phyloP scores from a whole-genome alignment of 2,888 invertebrate species.

The Sclerodermus sp. region DNA sequence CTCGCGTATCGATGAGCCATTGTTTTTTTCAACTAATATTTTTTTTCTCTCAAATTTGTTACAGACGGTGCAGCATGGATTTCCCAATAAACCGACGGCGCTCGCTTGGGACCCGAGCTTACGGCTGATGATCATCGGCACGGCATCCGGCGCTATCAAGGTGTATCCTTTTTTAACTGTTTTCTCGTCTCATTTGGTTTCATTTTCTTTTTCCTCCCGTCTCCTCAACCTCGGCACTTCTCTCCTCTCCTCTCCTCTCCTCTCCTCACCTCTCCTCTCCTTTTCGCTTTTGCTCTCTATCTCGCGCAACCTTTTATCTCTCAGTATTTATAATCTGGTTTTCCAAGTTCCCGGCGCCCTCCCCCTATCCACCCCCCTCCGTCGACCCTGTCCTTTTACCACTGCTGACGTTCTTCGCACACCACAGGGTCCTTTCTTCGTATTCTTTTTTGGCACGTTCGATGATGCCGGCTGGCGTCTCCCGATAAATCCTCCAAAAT shows the following conservation, averaged over 20 bases:
- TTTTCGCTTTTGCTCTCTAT: not conserved
- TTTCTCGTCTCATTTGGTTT: conserved; percentile 1
- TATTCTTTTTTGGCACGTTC: not conserved
- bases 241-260: conserved; percentile 7
- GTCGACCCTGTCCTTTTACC: no score
- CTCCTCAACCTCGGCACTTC: conserved; percentile 48
- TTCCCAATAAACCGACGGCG: conserved; percentile 94
- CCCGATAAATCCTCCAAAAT: conserved; percentile 23
- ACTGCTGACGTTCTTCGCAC: no score
- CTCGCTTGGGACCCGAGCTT: conserved; percentile 90
- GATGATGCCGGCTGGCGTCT: conserved; percentile 19
- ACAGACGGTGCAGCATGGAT: conserved; percentile 95
- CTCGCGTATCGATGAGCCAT: no score
- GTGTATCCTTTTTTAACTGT: conserved; percentile 63
- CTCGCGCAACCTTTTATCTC: not conserved
- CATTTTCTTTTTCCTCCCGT: no score
- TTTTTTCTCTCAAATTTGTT: conserved; percentile 43
- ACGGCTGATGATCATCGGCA: conserved; percentile 87
- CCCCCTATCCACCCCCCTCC: no score
- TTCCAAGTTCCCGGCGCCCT: not conserved
- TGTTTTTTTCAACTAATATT: no score
- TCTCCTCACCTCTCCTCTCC: conserved; percentile 4
- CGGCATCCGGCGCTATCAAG: conserved; percentile 89
- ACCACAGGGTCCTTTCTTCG: no score
- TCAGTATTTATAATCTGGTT: conserved; percentile 24